phyloP scores from a whole-genome alignment of 2,797 vertebrate species.

The Bradypodion pumilum region DNA sequence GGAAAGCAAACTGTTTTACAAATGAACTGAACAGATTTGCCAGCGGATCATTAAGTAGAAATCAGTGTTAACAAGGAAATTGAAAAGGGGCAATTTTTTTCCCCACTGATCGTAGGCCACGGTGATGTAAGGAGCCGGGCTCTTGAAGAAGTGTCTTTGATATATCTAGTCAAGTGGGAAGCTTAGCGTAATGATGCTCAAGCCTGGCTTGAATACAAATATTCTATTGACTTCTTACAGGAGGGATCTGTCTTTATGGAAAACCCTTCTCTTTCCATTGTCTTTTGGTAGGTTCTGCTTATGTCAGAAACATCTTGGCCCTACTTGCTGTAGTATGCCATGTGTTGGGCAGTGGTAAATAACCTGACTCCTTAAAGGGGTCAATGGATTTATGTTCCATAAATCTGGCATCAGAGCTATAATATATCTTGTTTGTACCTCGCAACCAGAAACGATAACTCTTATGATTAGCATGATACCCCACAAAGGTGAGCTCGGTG shows the following conservation, averaged over 20 bases:
- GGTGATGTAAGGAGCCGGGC: neutral
- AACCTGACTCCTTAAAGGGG: too few relatives aligned
- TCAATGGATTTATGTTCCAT: too few relatives aligned
- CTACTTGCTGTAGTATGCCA: neutral
- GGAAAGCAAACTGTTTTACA: constrained; percentile 21
- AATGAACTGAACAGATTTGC: constrained; percentile 13
- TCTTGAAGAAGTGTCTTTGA: constrained; percentile 7
- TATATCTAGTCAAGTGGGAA: constrained; percentile 16
- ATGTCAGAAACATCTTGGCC: too few relatives aligned
- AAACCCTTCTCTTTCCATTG: neutral
- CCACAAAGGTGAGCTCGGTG: too few relatives aligned
- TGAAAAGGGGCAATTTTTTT: constrained; percentile 1
- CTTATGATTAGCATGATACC: too few relatives aligned
- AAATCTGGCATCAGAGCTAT: too few relatives aligned
- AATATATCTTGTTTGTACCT: too few relatives aligned
- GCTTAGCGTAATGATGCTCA: constrained; percentile 9
- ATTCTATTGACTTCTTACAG: neutral
- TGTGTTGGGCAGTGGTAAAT: too few relatives aligned
- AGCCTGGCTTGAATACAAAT: constrained; percentile 15
- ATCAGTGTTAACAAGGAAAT: neutral
- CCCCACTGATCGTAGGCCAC: rapidly evolving
- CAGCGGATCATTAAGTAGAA: neutral
- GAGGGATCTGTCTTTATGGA: neutral
- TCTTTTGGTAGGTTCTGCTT: neutral
- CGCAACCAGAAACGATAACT: too few relatives aligned